phyloP scores from a whole-genome alignment of 1,140 invertebrate genomes.

The Telenomus remus region DNA sequence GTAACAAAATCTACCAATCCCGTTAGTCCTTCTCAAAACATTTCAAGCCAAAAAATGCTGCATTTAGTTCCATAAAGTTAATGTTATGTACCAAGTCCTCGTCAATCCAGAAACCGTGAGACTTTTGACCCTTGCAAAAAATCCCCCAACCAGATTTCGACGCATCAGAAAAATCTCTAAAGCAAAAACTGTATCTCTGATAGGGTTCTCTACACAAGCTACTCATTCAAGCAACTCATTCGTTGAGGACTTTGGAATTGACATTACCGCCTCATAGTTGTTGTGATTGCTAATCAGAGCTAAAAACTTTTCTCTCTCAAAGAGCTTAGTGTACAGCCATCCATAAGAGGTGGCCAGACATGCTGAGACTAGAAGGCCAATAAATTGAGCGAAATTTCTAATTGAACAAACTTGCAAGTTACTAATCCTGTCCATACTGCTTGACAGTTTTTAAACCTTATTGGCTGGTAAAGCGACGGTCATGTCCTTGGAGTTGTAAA shows the following conservation, averaged over 20 bases:
- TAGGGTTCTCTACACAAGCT: too few species aligned
- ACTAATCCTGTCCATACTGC: neutral
- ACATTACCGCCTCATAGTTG: neutral
- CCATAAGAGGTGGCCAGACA: slow-evolving; percentile 7
- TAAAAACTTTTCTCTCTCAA: neutral
- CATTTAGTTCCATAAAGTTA: slow-evolving; percentile 6
- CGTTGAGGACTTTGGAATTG: neutral
- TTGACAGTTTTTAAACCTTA: too few species aligned
- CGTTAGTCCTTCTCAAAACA: slow-evolving; percentile 10
- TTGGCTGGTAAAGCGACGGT: slow-evolving; percentile 2
- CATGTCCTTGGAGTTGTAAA: slow-evolving; percentile 4
- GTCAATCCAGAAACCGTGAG: slow-evolving; percentile 12
- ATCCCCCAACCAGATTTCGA: slow-evolving; percentile 14
- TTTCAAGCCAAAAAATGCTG: slow-evolving; percentile 5
- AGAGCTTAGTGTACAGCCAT: neutral
- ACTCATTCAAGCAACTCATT: too few species aligned
- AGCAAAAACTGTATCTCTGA: too few species aligned
- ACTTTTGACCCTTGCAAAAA: slow-evolving; percentile 7
- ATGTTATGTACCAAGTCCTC: slow-evolving; percentile 1
- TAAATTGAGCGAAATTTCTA: neutral
- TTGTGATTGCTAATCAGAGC: neutral
- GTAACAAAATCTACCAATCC: slow-evolving; percentile 2
- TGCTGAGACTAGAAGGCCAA: neutral
- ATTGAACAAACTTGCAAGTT: neutral
- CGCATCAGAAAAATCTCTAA: slow-evolving; percentile 14